Base-by-base conservation (phyloP, 2,113 vertebrate species). In the Perognathus longimembris region DNA sequence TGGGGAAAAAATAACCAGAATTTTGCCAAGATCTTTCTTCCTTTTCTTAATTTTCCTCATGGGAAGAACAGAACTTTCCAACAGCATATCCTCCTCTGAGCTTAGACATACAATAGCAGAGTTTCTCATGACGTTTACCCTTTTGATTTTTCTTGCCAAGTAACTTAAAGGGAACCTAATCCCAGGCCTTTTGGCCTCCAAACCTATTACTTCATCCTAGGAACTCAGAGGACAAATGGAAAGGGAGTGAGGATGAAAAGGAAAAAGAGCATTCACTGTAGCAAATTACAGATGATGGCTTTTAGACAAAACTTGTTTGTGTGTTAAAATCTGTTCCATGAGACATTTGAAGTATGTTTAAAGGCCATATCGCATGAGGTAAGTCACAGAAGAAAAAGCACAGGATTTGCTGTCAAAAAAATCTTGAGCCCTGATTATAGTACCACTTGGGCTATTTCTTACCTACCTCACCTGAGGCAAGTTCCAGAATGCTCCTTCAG, bases 41-140 rank as follows among this genome's bases (percentile, higher is more conserved):
- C 38, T 63, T 88, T 92, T 85, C 74, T 93, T 96, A 94, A 96
- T 94, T 95, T 75, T 69, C 95, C 90, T 95, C 94, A 83, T 74
- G 92, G 85, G 95, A 97, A 96, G 88, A 82, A 91, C 54, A 91
- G 91, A 95, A 94, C 83, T 96, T 97, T 97, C 94, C 74, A 1
- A 90, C 32, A 81, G 88, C 89, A 61, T 76, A 89, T 95, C 93
- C 88, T 94, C 82, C 28, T 7, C 38, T 24, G 30, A 90, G 75
- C 77, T 90, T 42, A 86, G 54, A 86, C 90, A 93, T 86, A 93
- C 79, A 94, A 88, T 70, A 40, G 89, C 88, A 96, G 96, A 96
- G 63, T 91, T 96, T 97, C 96, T 96, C 93, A 94, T 94, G 89
- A 95, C 4, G 22, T 95, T 93, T 71, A 92, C 81, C 69, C 90